Evolutionary conservation across 2,113 vertebrate species (phyloP), one percentile per base, ranked within the genome.

Genomic region (Pseudorasbora parva): DNA sequence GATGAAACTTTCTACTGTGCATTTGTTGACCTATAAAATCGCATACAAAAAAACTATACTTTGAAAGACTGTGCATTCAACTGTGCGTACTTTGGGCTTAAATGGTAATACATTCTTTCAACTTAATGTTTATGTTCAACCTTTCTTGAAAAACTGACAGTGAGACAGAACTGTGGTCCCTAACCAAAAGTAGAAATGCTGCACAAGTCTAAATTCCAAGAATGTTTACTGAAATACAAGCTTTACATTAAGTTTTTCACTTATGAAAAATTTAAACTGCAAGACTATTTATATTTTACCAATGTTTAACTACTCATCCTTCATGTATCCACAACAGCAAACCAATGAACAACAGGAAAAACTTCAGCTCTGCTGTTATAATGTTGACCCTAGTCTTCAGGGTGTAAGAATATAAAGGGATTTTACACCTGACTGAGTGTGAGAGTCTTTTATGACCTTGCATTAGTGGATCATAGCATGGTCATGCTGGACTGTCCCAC

Each of bases 361-460:
- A 62, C 54, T 33, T 45, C n/a, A 73, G 54, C 78, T 43, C 19
- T 15, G 49, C 60, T 78, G 83, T 73, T 72, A 51, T 71, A 69
- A 71, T 41, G 19, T 30, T 85, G 62, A 82, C 43, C 56, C 25
- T 5, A 78, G 56, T 2, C 54, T 11, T 7, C 4, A 51, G 59
- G 27, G 64, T 82, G 72, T 74, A 59, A 15, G 15, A 45, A 64
- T 62, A 64, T 23, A 54, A 81, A 59, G 9, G 51, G 49, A n/a
- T 60, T 60, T 82, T 54, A 78, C 64, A 78, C 66, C 49, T 49
- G 68, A 57, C 54, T 78, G 12, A 64, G 25, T 82, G 62, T 62
- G 73, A 82, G 47, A 74, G 51, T 77, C 49, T 82, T 85, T 85
- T 86, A 86, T 82, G 80, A 25, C 62, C 57, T 30, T 23, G 73